Evolutionary conservation across 2,888 invertebrate genomes (phyloP), one percentile per base, ranked within the genome.

Genomic region (Steinernema carpocapsae): DNA sequence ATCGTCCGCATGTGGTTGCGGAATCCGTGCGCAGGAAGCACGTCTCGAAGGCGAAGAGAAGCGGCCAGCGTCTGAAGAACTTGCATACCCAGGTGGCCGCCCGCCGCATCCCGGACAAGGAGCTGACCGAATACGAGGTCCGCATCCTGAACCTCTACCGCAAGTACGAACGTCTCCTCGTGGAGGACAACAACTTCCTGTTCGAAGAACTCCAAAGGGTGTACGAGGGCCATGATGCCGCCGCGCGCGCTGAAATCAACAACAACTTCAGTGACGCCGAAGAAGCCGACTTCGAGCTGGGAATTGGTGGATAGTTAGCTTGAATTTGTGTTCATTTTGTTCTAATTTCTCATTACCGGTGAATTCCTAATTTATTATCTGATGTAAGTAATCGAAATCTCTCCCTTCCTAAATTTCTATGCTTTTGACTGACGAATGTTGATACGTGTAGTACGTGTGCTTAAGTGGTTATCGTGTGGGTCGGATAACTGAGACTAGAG

Each of bases 71-170:
- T 64, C 10, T 29, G 32, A 64, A 64, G 19, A 26, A n/a, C 1
- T 3, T 29, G 29, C 17, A 29, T 2, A 22, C 10, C 4, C 29
- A 64, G n/a, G 64, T 64, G 17, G 12, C 14, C 3, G 29, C 64
- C 29, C 64, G 64, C 14, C 29, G 32, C 32, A 37, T 64, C 29
- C 64, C 64, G 22, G 17, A 26, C 19, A 19, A 64, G 14, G 64
- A 64, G 2, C 32, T 64, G 2, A 64, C 7, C 4, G 17, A 32
- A 12, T 64, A 64, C 19, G 64, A 64, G 14, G 17, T 10, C 12
- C 64, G 64, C 4, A 64, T 64, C 26, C n/a, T 64, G 29, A 29
- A 32, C 14, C 64, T 64, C 10, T 64, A 64, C 32, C 10, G 19
- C 10, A 64, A 17, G 17, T 64, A 32, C 32, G 64, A 64, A 26